Percentiles rank a stretch among this genome's conserved stretches.
These are phyloP conservation scores for Teleogryllus occipitalis DNA, from an alignment of 1,140 invertebrate genomes.

Conservation along the genomic window DNA sequence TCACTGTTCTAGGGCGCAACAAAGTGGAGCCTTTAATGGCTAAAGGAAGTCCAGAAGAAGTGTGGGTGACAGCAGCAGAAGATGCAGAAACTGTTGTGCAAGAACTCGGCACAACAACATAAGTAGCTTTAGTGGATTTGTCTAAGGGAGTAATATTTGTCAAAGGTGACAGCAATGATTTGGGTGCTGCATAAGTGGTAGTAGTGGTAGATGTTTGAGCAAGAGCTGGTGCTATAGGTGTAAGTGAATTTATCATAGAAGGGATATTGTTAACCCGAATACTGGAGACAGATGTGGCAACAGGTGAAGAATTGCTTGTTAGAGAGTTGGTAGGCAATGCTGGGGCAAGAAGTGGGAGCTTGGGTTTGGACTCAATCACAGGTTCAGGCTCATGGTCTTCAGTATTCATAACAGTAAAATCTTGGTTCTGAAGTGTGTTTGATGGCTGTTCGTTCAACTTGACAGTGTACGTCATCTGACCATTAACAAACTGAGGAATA, in stretches of 20 bases:
- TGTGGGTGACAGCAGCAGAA: background rate
- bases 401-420: conserved; percentile 9
- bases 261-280: background rate
- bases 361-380: background rate
- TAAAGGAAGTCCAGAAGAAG: background rate
- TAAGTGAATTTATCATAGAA: background rate
- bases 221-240: background rate
- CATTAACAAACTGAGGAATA: conserved; percentile 21
- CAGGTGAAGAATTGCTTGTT: background rate
- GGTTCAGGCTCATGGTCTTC: background rate
- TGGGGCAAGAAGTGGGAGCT: background rate
- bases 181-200: background rate
- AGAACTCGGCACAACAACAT: background rate
- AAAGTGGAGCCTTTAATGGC: background rate
- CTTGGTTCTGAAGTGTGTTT: background rate
- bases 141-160: background rate
- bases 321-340: background rate
- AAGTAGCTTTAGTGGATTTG: background rate
- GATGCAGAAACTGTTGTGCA: background rate
- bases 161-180: background rate
- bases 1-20: background rate
- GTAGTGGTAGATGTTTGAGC: background rate
- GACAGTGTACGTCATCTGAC: conserved; percentile 22
- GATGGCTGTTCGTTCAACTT: conserved; percentile 16
- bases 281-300: background rate